Evolutionary conservation across 1,140 invertebrate species (phyloP).

Genomic region (Drosophila paulistorum): DNA sequence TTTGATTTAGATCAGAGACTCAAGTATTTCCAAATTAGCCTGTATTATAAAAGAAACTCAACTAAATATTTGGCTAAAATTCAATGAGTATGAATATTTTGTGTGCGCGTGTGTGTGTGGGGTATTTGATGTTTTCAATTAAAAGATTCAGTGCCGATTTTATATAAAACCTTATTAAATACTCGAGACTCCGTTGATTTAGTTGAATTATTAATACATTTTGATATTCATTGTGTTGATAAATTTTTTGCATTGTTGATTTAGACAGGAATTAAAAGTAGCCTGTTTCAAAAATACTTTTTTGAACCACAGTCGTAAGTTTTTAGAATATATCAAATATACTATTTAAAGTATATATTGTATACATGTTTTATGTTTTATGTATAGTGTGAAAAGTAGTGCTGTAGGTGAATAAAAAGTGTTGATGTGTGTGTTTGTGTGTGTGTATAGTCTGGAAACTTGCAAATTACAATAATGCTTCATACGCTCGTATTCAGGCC

Average conservation of each 20-base stretch:
- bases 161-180: slow-evolving; percentile 60
- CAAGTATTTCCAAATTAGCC: slow-evolving; percentile 67
- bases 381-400: slow-evolving; percentile 8
- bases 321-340: slow-evolving; percentile 29
- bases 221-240: slow-evolving; percentile 59
- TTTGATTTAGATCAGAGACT: slow-evolving; percentile 54
- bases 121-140: background rate
- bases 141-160: slow-evolving; percentile 36
- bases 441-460: slow-evolving; percentile 47
- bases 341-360: slow-evolving; percentile 31
- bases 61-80: slow-evolving; percentile 34
- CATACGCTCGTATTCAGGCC: slow-evolving; percentile 38
- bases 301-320: slow-evolving; percentile 63
- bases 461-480: slow-evolving; percentile 75
- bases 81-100: slow-evolving; percentile 42
- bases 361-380: background rate
- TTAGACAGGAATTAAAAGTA: slow-evolving; percentile 36
- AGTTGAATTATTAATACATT: slow-evolving; percentile 53
- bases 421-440: slow-evolving; percentile 28
- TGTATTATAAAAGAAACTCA: slow-evolving; percentile 28
- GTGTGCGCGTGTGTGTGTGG: background rate
- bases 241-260: slow-evolving; percentile 43
- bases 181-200: slow-evolving; percentile 70
- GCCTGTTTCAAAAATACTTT: slow-evolving; percentile 70
- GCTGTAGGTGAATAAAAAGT: slow-evolving; percentile 22